Conservation (phyloP, 1,140 invertebrate genomes). For the Drosophila orena region DNA sequence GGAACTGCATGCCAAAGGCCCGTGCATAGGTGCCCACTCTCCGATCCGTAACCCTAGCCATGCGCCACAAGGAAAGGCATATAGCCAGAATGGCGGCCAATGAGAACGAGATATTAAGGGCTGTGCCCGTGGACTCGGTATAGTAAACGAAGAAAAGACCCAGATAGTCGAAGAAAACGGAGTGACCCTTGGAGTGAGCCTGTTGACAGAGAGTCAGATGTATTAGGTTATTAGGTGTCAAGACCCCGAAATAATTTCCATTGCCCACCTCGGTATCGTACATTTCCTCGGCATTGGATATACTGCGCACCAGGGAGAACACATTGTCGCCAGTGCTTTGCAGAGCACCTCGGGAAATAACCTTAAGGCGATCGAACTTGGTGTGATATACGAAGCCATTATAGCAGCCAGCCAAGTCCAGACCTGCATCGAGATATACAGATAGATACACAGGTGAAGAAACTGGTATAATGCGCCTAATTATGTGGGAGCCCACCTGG, state of each 20-base stretch:
- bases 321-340: constrained; percentile 93
- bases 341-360: constrained; percentile 91
- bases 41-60: constrained; percentile 42
- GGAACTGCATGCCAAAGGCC: constrained; percentile 60
- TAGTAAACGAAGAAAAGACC: constrained; percentile 90
- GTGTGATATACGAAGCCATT: constrained; percentile 98
- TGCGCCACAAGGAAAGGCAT: constrained; percentile 80
- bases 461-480: constrained; percentile 70
- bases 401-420: constrained; percentile 96
- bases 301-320: constrained; percentile 87
- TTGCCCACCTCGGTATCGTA: constrained; percentile 78
- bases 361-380: constrained; percentile 90
- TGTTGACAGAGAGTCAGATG: neutral
- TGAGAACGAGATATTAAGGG: constrained; percentile 87
- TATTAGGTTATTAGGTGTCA: too few species aligned
- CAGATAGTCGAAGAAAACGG: constrained; percentile 93
- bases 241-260: neutral
- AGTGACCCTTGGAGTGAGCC: constrained; percentile 85
- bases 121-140: constrained; percentile 86
- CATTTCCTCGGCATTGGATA: constrained; percentile 88
- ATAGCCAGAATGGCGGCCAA: constrained; percentile 81
- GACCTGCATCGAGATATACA: constrained; percentile 33
- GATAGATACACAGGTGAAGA: constrained; percentile 81
- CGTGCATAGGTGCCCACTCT: constrained; percentile 36
- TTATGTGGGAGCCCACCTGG: constrained; percentile 85